Percentiles rank a stretch among this genome's conserved stretches.
Evolutionary conservation across 2,888 invertebrate genomes (phyloP).

Genomic region (Bursaphelenchus okinawaensis): DNA sequence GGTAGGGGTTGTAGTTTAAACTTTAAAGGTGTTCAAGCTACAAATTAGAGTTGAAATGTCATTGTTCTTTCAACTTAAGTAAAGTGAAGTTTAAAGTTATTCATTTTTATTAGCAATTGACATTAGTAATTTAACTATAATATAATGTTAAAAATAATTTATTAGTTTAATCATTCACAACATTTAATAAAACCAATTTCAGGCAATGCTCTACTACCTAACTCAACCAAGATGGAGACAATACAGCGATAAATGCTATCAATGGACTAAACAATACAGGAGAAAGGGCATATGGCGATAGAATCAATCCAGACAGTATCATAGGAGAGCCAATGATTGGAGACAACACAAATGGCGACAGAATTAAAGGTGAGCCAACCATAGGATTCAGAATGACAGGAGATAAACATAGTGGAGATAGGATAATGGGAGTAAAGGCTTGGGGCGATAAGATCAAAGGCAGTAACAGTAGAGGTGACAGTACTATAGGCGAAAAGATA

Average conservation of each 20-base stretch:
- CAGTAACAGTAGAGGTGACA: constrained; percentile 33
- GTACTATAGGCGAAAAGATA: constrained; percentile 47
- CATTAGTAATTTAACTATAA: too few relatives aligned
- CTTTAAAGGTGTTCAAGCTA: too few relatives aligned
- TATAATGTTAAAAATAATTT: too few relatives aligned
- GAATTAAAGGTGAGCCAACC: constrained; percentile 2
- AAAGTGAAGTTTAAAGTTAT: too few relatives aligned
- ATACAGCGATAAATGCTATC: not conserved
- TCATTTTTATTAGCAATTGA: too few relatives aligned
- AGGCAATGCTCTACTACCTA: too few relatives aligned
- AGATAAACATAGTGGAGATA: not conserved
- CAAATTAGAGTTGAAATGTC: too few relatives aligned
- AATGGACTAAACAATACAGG: not conserved
- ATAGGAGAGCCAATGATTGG: constrained; percentile 3
- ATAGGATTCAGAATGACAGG: constrained; percentile 7
- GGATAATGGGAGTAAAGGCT: not conserved
- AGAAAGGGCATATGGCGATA: constrained; percentile 2
- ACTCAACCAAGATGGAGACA: not conserved
- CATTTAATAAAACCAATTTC: too few relatives aligned
- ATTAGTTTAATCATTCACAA: too few relatives aligned
- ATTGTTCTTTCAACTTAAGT: too few relatives aligned
- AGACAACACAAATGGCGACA: not conserved
- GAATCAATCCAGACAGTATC: not conserved
- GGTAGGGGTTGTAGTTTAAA: too few relatives aligned
- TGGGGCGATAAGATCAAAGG: not conserved